phyloP scores from a whole-genome alignment of 2,113 vertebrate species.

The Anguilla rostrata region DNA sequence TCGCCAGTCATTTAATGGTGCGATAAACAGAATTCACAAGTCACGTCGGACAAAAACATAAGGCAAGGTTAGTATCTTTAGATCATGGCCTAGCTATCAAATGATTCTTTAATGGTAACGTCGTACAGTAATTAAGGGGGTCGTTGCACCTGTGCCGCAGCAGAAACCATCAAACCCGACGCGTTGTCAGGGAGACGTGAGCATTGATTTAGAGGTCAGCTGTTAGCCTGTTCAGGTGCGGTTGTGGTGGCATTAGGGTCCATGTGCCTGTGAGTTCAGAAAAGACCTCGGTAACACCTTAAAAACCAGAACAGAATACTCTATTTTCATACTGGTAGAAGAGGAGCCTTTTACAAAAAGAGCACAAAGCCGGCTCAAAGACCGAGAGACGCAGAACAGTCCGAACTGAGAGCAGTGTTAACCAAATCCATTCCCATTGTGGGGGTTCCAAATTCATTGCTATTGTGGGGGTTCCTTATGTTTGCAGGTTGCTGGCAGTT shows the following conservation, averaged over 20 bases:
- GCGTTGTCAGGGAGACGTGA: not conserved
- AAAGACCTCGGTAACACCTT: not conserved
- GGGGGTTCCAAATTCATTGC: no score
- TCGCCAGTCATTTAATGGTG: not conserved
- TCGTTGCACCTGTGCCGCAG: slow-evolving; percentile 57
- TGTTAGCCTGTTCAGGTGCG: not conserved
- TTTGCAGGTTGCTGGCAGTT: not conserved
- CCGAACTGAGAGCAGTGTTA: not conserved
- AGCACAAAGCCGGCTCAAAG: slow-evolving; percentile 13
- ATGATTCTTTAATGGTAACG: slow-evolving; percentile 50
- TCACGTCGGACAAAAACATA: slow-evolving; percentile 25
- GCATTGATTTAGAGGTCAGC: not conserved
- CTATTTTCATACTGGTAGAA: not conserved
- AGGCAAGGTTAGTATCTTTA: slow-evolving; percentile 43
- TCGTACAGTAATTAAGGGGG: slow-evolving; percentile 58
- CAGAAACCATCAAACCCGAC: slow-evolving; percentile 34
- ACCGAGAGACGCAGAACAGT: not conserved
- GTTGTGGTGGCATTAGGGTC: not conserved
- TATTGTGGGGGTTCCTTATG: not conserved
- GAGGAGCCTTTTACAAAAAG: slow-evolving; percentile 9
- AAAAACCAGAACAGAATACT: not conserved
- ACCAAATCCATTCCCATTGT: not conserved
- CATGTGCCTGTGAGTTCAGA: not conserved
- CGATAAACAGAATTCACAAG: not conserved
- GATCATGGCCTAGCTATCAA: slow-evolving; percentile 55